Evolutionary conservation across 2,888 invertebrate species (phyloP).

Genomic region (Masnerella sp.): DNA sequence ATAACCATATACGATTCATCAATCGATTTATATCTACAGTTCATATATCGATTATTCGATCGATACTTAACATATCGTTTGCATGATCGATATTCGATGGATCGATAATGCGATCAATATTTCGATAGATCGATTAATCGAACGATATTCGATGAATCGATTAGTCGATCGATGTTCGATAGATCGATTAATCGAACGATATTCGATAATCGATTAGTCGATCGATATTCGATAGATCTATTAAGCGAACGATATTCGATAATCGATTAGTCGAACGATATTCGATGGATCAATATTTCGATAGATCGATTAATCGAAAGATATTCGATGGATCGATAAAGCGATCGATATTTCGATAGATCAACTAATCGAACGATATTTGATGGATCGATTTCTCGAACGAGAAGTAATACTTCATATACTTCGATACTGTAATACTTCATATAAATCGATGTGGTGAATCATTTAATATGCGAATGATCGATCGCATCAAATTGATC

Average conservation of each 20-base stretch:
- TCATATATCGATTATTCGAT: too few species aligned
- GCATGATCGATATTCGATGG: not conserved
- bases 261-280: not conserved
- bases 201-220: too few species aligned
- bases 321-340: not conserved
- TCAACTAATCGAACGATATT: too few species aligned
- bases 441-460: too few species aligned
- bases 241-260: too few species aligned
- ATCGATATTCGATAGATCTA: too few species aligned
- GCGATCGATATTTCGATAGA: not conserved
- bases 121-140: conserved; percentile 15
- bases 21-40: too few species aligned
- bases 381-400: too few species aligned
- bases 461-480: too few species aligned
- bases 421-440: too few species aligned
- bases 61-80: not conserved
- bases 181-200: conserved; percentile 1
- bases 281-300: not conserved
- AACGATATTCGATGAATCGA: not conserved
- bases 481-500: conserved; percentile 24
- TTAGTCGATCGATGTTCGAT: not conserved
- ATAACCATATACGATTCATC: too few species aligned
- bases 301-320: not conserved
- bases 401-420: too few species aligned
- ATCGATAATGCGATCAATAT: not conserved